A percentile compares a stretch with the other conserved stretches of the same genome.
Evolutionary conservation across 2,888 invertebrate genomes (phyloP).

Genomic region (Agrotis clavis): DNA sequence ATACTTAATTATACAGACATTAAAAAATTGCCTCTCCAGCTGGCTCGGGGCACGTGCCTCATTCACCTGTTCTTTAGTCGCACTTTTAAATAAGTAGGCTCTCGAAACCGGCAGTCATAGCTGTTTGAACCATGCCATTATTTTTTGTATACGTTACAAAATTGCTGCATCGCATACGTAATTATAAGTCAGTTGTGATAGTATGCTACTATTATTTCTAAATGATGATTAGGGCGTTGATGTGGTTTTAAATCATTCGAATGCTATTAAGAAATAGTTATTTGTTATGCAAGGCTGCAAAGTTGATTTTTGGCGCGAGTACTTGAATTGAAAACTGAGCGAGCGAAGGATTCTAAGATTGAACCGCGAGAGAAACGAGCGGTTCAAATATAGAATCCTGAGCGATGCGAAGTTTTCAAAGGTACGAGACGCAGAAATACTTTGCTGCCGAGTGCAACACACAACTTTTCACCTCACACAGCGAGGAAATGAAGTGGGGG

Average conservation of each 20-base stretch:
- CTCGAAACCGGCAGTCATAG: slow-evolving; percentile 65
- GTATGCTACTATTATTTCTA: slow-evolving; percentile 50
- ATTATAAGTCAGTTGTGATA: slow-evolving; percentile 57
- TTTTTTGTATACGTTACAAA: slow-evolving; percentile 71
- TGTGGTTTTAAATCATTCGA: slow-evolving; percentile 52
- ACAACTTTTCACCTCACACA: too few relatives aligned
- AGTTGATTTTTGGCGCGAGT: too few relatives aligned
- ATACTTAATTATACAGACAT: slow-evolving; percentile 68
- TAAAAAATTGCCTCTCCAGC: slow-evolving; percentile 75
- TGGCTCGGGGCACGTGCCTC: slow-evolving; percentile 82
- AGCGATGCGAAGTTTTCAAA: too few relatives aligned
- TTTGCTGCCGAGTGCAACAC: too few relatives aligned
- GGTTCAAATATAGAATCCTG: too few relatives aligned
- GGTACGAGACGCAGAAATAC: too few relatives aligned
- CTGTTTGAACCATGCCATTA: slow-evolving; percentile 69
- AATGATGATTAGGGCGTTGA: slow-evolving; percentile 55
- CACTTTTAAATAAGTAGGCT: slow-evolving; percentile 72
- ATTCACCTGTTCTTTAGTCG: slow-evolving; percentile 82
- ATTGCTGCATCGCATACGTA: slow-evolving; percentile 63
- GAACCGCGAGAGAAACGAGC: too few relatives aligned
- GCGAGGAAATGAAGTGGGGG: too few relatives aligned
- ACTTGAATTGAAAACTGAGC: too few relatives aligned
- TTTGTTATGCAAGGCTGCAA: too few relatives aligned
- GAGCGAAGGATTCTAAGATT: too few relatives aligned
- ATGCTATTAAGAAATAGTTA: slow-evolving; percentile 39